These are phyloP conservation scores for Tapirus indicus DNA, from an alignment of 2,797 vertebrate species.

Conservation along the genomic window DNA sequence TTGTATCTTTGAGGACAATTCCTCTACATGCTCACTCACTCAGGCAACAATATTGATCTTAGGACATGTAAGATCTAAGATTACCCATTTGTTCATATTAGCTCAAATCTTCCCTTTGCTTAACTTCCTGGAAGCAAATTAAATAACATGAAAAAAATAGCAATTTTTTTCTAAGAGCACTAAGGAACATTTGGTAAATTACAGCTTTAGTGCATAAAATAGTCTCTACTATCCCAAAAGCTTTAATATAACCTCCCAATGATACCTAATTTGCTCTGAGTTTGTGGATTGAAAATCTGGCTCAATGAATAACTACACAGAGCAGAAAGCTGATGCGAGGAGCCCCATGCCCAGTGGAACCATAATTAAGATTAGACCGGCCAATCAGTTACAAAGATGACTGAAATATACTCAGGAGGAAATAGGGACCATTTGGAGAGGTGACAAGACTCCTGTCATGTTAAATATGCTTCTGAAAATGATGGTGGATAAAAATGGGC, in stretches of 20 bases:
- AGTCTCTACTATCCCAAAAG: not conserved
- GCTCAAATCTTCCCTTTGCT: not conserved
- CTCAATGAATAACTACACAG: not conserved
- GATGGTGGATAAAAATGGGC: not conserved
- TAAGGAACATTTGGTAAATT: slow-evolving; percentile 56
- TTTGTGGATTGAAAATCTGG: slow-evolving; percentile 8
- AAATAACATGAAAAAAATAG: not conserved
- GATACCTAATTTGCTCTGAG: not conserved
- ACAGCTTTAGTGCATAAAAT: slow-evolving; percentile 1
- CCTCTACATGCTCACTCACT: not conserved
- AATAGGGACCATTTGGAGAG: slow-evolving; percentile 1
- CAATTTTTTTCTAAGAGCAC: not conserved
- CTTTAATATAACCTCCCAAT: not conserved
- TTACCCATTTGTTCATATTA: slow-evolving; percentile 37
- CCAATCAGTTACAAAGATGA: not conserved
- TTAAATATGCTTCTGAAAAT: slow-evolving; percentile 2
- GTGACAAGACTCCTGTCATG: not conserved
- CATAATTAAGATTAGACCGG: slow-evolving; percentile 5
- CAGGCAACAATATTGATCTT: slow-evolving; percentile 38
- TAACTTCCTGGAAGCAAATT: slow-evolving; percentile 51
- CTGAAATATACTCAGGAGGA: not conserved
- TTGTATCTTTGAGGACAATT: not conserved
- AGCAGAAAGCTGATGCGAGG: not conserved
- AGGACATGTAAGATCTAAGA: not conserved
- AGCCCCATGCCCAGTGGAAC: not conserved